Conservation (phyloP, 37 sponge, comb jelly and placozoan genomes). For the Haliclona indistincta region DNA sequence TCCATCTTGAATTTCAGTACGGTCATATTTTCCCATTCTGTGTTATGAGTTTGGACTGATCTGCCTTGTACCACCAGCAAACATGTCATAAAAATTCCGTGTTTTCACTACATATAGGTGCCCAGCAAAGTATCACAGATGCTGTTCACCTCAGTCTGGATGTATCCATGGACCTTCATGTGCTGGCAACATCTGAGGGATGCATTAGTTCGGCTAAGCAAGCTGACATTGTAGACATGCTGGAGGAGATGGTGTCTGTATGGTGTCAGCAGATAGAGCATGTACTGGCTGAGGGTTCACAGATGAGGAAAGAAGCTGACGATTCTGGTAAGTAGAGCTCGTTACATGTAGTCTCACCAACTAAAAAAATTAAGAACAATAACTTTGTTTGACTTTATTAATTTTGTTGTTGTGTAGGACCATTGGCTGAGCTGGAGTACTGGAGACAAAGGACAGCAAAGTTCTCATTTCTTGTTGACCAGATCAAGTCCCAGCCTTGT, state of each 20-base stretch:
- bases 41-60: no score
- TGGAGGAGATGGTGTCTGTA: slow-evolving; percentile 68
- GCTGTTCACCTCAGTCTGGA: slow-evolving; percentile 63
- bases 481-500: slow-evolving; percentile 80
- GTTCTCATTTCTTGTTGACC: slow-evolving; percentile 91
- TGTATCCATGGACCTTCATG: slow-evolving; percentile 51
- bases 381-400: background rate
- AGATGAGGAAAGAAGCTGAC: slow-evolving; percentile 96
- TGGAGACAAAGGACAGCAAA: slow-evolving; percentile 93
- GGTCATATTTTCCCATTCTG: no score
- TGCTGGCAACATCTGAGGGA: slow-evolving; percentile 46
- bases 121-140: slow-evolving; percentile 70
- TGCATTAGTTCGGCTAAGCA: slow-evolving; percentile 54
- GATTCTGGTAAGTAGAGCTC: slow-evolving; percentile 56
- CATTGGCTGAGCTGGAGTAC: slow-evolving; percentile 92
- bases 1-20: no score
- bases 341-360: no score
- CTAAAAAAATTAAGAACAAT: no score
- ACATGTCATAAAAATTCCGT: no score
- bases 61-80: no score
- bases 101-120: no score
- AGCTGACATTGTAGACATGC: slow-evolving; percentile 58
- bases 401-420: slow-evolving; percentile 50
- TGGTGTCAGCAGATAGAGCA: slow-evolving; percentile 95
- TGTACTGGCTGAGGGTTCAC: slow-evolving; percentile 86